These are phyloP conservation scores for Hemibagrus wyckioides DNA, from an alignment of 2,113 vertebrate species.

Conservation along the genomic window DNA sequence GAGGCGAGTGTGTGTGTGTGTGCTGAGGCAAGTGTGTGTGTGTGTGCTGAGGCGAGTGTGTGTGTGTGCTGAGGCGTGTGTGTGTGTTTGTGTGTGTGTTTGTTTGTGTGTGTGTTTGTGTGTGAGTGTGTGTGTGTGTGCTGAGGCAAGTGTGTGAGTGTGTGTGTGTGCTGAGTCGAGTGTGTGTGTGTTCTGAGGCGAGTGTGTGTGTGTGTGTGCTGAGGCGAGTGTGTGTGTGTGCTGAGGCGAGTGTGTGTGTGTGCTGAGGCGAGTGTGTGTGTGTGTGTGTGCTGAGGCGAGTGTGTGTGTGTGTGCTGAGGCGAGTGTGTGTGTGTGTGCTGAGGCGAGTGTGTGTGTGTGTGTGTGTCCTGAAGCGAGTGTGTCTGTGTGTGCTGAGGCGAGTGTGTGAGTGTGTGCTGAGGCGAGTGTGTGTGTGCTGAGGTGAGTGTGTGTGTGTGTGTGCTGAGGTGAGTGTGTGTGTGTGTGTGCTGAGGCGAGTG, in stretches of 20 bases:
- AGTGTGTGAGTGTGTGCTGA: too few species aligned
- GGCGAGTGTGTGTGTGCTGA: neutral
- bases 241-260: neutral
- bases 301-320: conserved; percentile 11
- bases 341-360: conserved; percentile 24
- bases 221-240: too few species aligned
- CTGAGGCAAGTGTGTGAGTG: too few species aligned
- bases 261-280: neutral
- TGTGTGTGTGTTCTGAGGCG: conserved; percentile 7
- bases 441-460: neutral
- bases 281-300: neutral
- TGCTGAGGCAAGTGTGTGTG: too few species aligned
- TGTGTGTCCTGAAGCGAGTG: too few species aligned
- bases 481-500: too few species aligned
- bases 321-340: neutral
- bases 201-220: conserved; percentile 3
- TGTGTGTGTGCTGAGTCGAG: neutral
- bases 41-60: conserved; percentile 15
- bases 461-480: neutral
- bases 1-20: neutral
- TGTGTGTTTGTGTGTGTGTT: neutral
- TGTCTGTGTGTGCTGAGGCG: too few species aligned
- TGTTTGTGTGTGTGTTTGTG: too few species aligned
- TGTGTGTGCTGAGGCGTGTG: too few species aligned
- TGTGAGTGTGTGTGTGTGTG: neutral